Conservation (phyloP, 2,888 invertebrate genomes). For the Meghimatium bilineatum region DNA sequence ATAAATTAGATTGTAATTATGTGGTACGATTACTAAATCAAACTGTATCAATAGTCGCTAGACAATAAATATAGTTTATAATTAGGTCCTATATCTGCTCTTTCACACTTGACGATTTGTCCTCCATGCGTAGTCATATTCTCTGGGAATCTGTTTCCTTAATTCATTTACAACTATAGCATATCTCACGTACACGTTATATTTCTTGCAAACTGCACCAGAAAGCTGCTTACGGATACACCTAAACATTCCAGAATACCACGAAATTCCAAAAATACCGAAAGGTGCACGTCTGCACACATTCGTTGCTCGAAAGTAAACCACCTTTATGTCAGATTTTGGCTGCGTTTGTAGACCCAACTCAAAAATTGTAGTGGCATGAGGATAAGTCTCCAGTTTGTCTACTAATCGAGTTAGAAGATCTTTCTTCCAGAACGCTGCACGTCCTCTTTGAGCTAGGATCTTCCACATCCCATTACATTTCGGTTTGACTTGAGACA, state of each 20-base stretch:
- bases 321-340: neutral
- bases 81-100: neutral
- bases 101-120: neutral
- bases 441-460: neutral
- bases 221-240: conserved; percentile 47
- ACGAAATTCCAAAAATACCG: conserved; percentile 10
- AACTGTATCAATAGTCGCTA: neutral
- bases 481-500: conserved; percentile 23
- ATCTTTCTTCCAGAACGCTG: conserved; percentile 8
- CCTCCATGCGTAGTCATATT: conserved; percentile 18
- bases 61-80: neutral
- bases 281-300: neutral
- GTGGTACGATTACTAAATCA: too few relatives aligned
- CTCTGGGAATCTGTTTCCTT: neutral
- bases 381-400: neutral
- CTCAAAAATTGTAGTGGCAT: conserved; percentile 13
- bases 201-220: conserved; percentile 52
- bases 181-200: conserved; percentile 58
- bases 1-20: too few relatives aligned
- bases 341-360: neutral
- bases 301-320: conserved; percentile 5
- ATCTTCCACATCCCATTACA: conserved; percentile 4
- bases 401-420: neutral
- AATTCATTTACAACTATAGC: conserved; percentile 46
- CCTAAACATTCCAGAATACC: conserved; percentile 36